These are phyloP conservation scores for Bombus fervidus DNA, from an alignment of 1,140 invertebrate species.

Conservation along the genomic window DNA sequence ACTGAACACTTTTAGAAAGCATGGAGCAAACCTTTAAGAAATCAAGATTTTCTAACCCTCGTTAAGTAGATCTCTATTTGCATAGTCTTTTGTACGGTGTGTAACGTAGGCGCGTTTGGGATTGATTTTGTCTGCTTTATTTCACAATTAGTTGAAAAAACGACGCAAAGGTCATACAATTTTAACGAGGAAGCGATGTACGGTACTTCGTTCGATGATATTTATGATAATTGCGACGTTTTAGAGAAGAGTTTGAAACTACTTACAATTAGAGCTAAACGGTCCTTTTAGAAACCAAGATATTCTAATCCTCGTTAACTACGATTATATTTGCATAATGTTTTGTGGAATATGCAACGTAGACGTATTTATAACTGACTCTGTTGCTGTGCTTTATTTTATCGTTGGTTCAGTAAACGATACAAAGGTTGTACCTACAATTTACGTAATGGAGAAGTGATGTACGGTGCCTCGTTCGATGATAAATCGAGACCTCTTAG, in stretches of 20 bases:
- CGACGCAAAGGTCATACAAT: too few relatives aligned
- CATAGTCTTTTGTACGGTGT: not conserved
- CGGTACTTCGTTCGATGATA: too few relatives aligned
- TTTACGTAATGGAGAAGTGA: not conserved
- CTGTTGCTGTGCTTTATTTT: not conserved
- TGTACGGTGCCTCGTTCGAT: not conserved
- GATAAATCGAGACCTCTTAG: conserved; percentile 2
- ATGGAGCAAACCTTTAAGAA: not conserved
- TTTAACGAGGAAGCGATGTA: too few relatives aligned
- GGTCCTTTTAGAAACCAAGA: not conserved
- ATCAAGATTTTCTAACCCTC: not conserved
- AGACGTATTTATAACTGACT: not conserved
- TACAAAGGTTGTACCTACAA: not conserved
- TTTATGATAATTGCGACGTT: not conserved
- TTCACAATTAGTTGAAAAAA: not conserved
- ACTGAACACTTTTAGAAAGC: too few relatives aligned
- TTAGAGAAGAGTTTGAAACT: not conserved
- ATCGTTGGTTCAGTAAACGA: not conserved
- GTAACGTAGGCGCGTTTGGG: too few relatives aligned
- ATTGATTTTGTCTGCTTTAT: not conserved
- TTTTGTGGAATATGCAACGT: not conserved
- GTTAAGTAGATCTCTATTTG: not conserved
- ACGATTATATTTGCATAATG: not conserved
- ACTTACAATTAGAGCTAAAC: not conserved
- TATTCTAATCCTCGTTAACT: not conserved